Conservation (phyloP, 2,797 vertebrate genomes). For the Zalophus californianus region DNA sequence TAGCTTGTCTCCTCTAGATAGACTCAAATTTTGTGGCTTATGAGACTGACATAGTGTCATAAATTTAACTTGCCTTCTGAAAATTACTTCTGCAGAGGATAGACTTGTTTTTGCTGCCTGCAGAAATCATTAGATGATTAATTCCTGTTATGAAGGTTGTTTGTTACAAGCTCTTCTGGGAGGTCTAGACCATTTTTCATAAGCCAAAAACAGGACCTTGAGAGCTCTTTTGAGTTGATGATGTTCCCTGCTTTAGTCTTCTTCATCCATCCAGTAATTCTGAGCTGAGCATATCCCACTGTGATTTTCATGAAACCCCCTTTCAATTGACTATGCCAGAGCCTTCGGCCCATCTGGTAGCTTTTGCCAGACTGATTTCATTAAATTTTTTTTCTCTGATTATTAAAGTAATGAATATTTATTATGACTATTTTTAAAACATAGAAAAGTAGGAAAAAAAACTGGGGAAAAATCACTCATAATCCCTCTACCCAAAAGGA, state of each 20-base stretch:
- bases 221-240: constrained; percentile 21
- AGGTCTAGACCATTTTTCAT: constrained; percentile 70
- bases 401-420: constrained; percentile 52
- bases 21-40: constrained; percentile 67
- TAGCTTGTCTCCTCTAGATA: constrained; percentile 79
- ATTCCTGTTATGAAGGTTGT: constrained; percentile 43
- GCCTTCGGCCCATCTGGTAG: not conserved
- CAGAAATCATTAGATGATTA: constrained; percentile 69
- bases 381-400: constrained; percentile 25
- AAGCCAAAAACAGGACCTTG: constrained; percentile 57
- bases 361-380: constrained; percentile 40
- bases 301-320: not conserved
- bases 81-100: constrained; percentile 79
- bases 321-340: constrained; percentile 46
- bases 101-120: constrained; percentile 71
- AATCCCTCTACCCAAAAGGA: not conserved
- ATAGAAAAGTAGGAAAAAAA: not conserved
- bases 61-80: constrained; percentile 78
- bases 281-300: not conserved
- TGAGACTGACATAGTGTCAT: constrained; percentile 75
- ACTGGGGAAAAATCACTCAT: not conserved
- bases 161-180: constrained; percentile 67
- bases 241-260: constrained; percentile 37
- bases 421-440: not conserved
- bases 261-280: constrained; percentile 31